phyloP scores from a whole-genome alignment of 1,140 invertebrate genomes.

The Prorops nasuta region DNA sequence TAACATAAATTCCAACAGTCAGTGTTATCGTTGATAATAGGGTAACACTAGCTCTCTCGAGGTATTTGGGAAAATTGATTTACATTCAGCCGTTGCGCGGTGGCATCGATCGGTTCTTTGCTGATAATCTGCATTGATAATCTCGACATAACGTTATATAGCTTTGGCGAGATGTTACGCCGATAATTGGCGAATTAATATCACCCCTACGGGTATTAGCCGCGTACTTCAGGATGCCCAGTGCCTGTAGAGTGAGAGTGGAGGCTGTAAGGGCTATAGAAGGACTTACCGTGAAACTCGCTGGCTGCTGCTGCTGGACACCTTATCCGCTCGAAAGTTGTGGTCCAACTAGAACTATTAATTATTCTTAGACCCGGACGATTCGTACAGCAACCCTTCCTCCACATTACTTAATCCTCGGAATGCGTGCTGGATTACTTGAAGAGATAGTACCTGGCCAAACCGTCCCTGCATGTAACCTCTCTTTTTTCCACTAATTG shows the following conservation, averaged over 20 bases:
- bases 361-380: constrained; percentile 2
- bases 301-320: constrained; percentile 20
- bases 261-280: constrained; percentile 2
- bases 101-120: too few relatives aligned
- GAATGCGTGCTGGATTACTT: too few relatives aligned
- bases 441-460: too few relatives aligned
- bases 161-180: neutral
- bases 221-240: constrained; percentile 4
- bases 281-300: constrained; percentile 20
- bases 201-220: constrained; percentile 15
- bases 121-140: constrained; percentile 4
- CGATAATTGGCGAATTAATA: constrained; percentile 25
- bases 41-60: too few relatives aligned
- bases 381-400: too few relatives aligned
- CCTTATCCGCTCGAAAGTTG: constrained; percentile 23
- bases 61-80: too few relatives aligned
- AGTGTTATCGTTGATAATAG: too few relatives aligned
- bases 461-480: too few relatives aligned
- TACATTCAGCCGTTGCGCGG: too few relatives aligned
- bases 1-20: too few relatives aligned
- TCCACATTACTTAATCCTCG: too few relatives aligned
- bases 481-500: too few relatives aligned
- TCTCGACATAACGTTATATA: constrained; percentile 6
- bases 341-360: constrained; percentile 20
- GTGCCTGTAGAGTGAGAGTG: constrained; percentile 6